Evolutionary conservation across 2,797 vertebrate species (phyloP).

Genomic region (Anas bernieri): DNA sequence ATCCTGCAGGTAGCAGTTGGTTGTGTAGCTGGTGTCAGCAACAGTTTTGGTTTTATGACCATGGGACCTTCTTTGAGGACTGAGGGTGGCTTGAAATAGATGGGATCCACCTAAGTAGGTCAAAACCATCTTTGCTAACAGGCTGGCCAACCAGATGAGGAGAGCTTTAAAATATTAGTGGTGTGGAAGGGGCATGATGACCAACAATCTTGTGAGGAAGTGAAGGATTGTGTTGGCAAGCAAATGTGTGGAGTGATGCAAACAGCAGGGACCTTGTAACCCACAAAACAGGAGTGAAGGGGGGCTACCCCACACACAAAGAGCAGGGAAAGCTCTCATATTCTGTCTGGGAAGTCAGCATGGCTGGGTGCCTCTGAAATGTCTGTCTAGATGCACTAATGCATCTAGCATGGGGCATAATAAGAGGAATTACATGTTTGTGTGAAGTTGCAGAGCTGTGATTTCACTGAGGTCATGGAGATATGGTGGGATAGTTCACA

Average conservation of each 20-base stretch:
- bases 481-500: background rate
- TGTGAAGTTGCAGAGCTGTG: background rate
- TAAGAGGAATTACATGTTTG: background rate
- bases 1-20: background rate
- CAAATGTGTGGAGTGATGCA: background rate
- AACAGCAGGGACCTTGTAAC: background rate
- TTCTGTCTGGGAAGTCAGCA: background rate
- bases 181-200: background rate
- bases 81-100: background rate
- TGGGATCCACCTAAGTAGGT: background rate
- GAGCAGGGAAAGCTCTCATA: background rate
- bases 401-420: background rate
- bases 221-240: background rate
- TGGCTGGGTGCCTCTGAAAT: background rate
- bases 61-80: background rate
- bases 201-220: background rate
- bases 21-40: background rate
- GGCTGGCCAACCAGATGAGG: background rate
- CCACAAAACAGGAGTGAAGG: background rate
- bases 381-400: background rate
- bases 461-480: background rate
- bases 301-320: background rate
- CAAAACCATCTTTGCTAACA: background rate
- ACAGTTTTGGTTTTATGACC: background rate
- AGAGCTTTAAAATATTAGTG: background rate